Evolutionary conservation across 2,113 vertebrate species (phyloP).

Genomic region (Odocoileus virginianus): DNA sequence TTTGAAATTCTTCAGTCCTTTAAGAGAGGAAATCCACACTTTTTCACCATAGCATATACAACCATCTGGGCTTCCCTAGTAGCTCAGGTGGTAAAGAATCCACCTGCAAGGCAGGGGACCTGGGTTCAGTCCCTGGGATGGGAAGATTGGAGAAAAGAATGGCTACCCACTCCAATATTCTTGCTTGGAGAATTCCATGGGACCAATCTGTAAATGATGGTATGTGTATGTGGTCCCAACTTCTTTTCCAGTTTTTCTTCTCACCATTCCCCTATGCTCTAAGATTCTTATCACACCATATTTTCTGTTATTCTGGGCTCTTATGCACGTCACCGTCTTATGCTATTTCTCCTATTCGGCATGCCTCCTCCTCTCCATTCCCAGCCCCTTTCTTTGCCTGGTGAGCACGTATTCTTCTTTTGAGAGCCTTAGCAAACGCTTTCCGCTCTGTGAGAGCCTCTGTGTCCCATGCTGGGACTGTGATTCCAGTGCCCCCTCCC

Average conservation of each 20-base stretch:
- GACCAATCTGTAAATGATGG: neutral
- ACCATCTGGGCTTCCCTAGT: neutral
- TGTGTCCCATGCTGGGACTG: neutral
- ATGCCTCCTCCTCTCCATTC: accelerated
- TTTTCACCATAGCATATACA: neutral
- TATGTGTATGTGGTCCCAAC: neutral
- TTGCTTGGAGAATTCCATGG: neutral
- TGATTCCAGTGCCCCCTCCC: neutral
- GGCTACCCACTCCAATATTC: neutral
- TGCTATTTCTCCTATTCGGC: neutral
- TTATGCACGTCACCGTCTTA: neutral
- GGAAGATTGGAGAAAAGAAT: neutral
- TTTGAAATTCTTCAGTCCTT: neutral
- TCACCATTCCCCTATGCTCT: neutral
- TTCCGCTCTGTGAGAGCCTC: neutral
- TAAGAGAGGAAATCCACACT: neutral
- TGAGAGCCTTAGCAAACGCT: neutral
- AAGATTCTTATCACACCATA: neutral
- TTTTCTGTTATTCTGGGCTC: neutral
- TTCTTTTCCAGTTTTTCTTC: neutral
- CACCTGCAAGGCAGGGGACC: neutral
- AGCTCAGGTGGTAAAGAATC: neutral
- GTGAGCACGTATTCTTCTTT: neutral
- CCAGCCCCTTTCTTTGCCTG: neutral
- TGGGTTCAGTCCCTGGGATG: neutral